phyloP scores from a whole-genome alignment of 2,113 vertebrate species.

The Prunella himalayana region DNA sequence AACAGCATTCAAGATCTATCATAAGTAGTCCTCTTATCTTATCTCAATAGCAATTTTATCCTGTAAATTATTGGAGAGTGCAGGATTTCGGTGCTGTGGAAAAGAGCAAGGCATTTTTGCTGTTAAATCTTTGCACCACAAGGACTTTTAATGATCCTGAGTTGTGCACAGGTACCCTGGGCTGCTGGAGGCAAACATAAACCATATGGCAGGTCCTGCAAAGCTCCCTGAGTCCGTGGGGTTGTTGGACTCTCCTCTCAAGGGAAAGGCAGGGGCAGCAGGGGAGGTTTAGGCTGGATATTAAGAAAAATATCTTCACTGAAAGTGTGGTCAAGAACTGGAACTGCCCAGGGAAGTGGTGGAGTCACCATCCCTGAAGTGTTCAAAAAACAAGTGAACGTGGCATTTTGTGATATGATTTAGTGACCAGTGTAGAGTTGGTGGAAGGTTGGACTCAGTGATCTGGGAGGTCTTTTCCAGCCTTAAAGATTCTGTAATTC shows the following conservation, averaged over 20 bases:
- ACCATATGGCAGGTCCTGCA: neutral
- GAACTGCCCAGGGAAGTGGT: neutral
- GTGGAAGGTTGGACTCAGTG: neutral
- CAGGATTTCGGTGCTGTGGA: conserved; percentile 8
- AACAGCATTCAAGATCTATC: conserved; percentile 57
- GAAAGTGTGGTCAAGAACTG: neutral
- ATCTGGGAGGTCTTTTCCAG: neutral
- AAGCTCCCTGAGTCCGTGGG: rapidly evolving
- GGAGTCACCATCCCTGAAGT: neutral
- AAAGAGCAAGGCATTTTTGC: neutral
- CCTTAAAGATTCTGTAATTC: rapidly evolving
- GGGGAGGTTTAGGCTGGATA: neutral
- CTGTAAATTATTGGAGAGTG: conserved; percentile 34
- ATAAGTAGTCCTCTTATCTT: conserved; percentile 66
- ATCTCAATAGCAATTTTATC: conserved; percentile 65
- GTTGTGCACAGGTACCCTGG: neutral
- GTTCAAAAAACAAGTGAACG: rapidly evolving
- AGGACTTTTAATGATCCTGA: neutral
- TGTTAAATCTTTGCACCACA: neutral
- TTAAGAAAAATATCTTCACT: neutral
- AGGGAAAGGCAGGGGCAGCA: neutral
- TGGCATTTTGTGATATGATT: rapidly evolving
- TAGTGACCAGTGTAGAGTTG: neutral
- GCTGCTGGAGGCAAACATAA: neutral
- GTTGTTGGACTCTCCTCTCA: neutral